Base-by-base conservation (phyloP, 2,888 invertebrate species). In the Drosophila merina region DNA sequence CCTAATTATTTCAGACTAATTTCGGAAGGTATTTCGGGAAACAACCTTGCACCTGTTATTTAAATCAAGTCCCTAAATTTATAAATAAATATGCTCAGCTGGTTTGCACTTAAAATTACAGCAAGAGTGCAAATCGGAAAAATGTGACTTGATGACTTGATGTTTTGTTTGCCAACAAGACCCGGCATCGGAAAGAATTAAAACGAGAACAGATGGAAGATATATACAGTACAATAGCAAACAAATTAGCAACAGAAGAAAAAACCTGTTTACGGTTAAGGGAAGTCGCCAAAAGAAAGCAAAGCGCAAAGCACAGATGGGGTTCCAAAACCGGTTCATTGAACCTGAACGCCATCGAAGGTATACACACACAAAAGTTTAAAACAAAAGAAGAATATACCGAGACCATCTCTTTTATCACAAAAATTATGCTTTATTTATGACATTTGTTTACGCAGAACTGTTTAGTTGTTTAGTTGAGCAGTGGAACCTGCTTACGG, bases 301-400 rank as follows among this genome's bases (percentile, higher is more conserved):
- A 6, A 20, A 20, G n/a, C 33, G 70, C 66, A 60, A 71, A 75
- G 75, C 58, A 44, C 10, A 58, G 48, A 48, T 38, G 38, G 28
- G 64, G 42, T 63, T 14, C 57, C 57, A 74, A 76, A 82, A 79
- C 72, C 83, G 86, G 82, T 82, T 82, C 82, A 82, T 63, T 77
- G 82, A 82, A 85, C 82, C 76, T 72, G 51, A 28, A 50, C 44
- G 30, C 45, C 25, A 42, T 59, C 45, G 55, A 38, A 40, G 51
- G 47, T 12, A 36, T 54, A 51, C 48, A 42, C n/a, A 33, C 58
- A 57, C 38, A 66, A 26, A n/a, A 50, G 12, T 6, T 2, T 36
- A n/a, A 36, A n/a, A 36, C 36, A 33, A 69, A 55, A 44, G 12
- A 31, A 28, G 44, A 30, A 28, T 25, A 54, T 36, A 10, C 26